phyloP scores from a whole-genome alignment of 2,797 vertebrate genomes.

The Sitta carolinensis region DNA sequence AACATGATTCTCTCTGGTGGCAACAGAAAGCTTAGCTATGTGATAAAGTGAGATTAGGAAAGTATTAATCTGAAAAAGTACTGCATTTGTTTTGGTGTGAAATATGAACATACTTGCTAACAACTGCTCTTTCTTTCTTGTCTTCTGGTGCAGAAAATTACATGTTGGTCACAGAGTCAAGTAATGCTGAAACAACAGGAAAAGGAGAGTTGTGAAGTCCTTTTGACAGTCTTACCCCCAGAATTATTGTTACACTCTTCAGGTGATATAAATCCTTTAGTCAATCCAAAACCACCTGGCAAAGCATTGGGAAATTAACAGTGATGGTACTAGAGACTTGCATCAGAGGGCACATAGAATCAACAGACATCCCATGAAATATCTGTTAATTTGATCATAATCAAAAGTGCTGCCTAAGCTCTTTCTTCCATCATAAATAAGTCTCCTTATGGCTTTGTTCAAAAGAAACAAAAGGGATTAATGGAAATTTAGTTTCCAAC shows the following conservation, averaged over 20 bases:
- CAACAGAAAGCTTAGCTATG: neutral
- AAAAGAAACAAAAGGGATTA: neutral
- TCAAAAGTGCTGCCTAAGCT: neutral
- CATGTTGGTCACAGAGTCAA: neutral
- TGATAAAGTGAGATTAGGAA: slow-evolving; percentile 6
- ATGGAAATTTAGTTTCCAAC: neutral
- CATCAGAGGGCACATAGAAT: neutral
- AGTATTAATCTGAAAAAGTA: slow-evolving; percentile 5
- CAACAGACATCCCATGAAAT: neutral
- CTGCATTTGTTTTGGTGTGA: neutral
- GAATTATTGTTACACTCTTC: neutral
- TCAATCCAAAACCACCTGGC: neutral
- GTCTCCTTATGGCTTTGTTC: neutral
- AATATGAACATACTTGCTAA: neutral
- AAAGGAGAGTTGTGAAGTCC: neutral
- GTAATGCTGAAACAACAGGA: neutral
- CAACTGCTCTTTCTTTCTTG: neutral
- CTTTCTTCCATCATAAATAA: neutral
- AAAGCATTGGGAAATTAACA: neutral
- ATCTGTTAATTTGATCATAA: neutral
- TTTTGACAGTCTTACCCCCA: fast-evolving
- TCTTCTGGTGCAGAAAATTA: neutral
- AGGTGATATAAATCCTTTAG: neutral
- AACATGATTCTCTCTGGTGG: neutral
- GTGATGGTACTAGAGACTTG: neutral